These are phyloP conservation scores for Pandion haliaetus DNA, from an alignment of 2,113 vertebrate genomes.

Conservation along the genomic window DNA sequence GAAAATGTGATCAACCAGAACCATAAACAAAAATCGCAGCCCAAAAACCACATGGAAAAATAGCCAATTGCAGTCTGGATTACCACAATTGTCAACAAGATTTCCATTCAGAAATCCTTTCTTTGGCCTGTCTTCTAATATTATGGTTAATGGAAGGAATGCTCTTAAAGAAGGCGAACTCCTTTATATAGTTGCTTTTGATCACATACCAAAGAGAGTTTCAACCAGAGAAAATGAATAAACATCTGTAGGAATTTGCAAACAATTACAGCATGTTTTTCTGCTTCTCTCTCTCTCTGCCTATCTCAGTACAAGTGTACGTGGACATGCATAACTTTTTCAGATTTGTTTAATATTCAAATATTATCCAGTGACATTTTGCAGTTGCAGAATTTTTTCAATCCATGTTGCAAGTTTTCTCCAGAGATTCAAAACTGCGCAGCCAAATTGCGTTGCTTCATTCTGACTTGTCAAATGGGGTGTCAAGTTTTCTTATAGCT, in stretches of 20 bases:
- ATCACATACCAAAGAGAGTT: conserved; percentile 14
- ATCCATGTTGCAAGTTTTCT: neutral
- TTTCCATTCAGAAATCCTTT: conserved; percentile 61
- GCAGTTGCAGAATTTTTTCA: neutral
- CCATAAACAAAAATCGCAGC: conserved; percentile 17
- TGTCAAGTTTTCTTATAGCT: neutral
- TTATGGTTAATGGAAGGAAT: conserved; percentile 41
- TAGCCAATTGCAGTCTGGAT: neutral
- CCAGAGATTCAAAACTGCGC: neutral
- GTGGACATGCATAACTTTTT: neutral
- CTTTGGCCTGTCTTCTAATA: conserved; percentile 12
- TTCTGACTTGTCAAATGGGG: neutral
- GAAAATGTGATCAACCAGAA: conserved; percentile 30
- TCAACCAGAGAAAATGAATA: conserved; percentile 19
- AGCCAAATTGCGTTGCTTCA: neutral
- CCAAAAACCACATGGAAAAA: conserved; percentile 1
- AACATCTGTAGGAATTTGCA: conserved; percentile 33
- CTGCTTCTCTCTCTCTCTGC: neutral
- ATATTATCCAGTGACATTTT: neutral
- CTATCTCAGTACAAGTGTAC: neutral
- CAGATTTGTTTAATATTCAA: neutral
- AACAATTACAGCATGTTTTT: neutral
- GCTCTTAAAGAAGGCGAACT: conserved; percentile 16
- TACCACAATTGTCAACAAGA: conserved; percentile 45
- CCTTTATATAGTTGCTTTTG: conserved; percentile 25